Evolutionary conservation across 2,797 vertebrate genomes (phyloP), one percentile per base, ranked within the genome.

Genomic region (Acropternis orthonyx): DNA sequence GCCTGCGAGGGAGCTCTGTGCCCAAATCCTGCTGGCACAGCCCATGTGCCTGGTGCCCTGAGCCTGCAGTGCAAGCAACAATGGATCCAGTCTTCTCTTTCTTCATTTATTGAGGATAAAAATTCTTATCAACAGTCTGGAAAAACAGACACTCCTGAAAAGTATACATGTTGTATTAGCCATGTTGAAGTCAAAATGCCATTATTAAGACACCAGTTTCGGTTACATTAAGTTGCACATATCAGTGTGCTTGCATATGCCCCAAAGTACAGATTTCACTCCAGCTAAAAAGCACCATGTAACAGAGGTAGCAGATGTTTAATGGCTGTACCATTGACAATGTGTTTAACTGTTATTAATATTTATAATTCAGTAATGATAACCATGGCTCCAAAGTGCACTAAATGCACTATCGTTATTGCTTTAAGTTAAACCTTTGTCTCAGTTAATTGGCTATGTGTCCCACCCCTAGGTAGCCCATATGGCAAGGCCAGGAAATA

Each of bases 331-430:
- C 72, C 92, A 96, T 46, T 87, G 93, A 95, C 96, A 94, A 81
- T 86, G 91, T 94, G 92, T 97, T 97, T 96, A 97, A 96, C 92
- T 94, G 91, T 87, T 96, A 97, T 96, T 97, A 97, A 97, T 97
- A 97, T 97, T 97, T 97, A 96, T 97, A 95, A 97, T 95, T 93
- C 76, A 67, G 58, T 93, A 93, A 95, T 94, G 85, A 97, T 95
- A 96, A 81, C 62, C 82, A 34, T 78, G 94, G 84, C 82, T 97
- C 89, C 91, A 93, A 96, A 96, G 93, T 93, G 92, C 91, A 89
- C 85, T 96, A 90, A 96, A 95, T 96, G 96, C 92, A 94, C 92
- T 93, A 85, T 61, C 7, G 0, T 94, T 96, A 96, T 93, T 94
- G 89, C 91, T 97, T 97, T 94, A 94, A 93, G 92, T 96, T 96